These are phyloP conservation scores for Myioborus melanocephalus DNA, from an alignment of 2,797 vertebrate genomes.

Conservation along the genomic window DNA sequence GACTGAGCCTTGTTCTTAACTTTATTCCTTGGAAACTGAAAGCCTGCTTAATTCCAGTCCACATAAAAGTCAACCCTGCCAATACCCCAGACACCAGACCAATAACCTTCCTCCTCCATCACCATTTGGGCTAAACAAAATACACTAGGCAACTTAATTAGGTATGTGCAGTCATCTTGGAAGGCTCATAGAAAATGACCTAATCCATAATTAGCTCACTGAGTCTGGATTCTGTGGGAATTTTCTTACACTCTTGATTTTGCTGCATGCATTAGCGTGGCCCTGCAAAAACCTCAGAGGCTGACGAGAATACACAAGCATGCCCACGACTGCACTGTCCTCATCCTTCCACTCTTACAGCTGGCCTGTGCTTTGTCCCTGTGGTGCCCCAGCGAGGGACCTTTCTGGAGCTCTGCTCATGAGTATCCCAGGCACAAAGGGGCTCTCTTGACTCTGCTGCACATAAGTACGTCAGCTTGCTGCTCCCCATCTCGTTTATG, in stretches of 20 bases:
- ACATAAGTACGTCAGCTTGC: background rate
- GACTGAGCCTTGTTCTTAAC: background rate
- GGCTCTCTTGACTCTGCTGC: background rate
- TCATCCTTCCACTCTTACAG: fast-evolving
- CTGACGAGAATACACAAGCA: background rate
- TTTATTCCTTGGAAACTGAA: background rate
- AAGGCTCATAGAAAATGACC: slow-evolving; percentile 30
- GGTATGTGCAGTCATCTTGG: slow-evolving; percentile 23
- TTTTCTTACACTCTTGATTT: background rate
- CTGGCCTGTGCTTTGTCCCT: background rate
- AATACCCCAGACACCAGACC: background rate
- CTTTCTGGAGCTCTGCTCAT: background rate
- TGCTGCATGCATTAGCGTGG: background rate
- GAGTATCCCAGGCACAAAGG: background rate
- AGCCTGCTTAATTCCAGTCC: background rate
- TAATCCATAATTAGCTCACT: slow-evolving; percentile 6
- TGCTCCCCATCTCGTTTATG: background rate
- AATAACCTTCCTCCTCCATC: slow-evolving; percentile 16
- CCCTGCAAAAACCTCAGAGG: background rate
- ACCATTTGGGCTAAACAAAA: slow-evolving; percentile 2
- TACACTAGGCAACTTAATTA: slow-evolving; percentile 24
- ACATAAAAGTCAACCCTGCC: background rate
- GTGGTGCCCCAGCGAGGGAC: background rate
- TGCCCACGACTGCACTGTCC: background rate
- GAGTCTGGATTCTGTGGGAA: background rate